Evolutionary conservation across 2,113 vertebrate genomes (phyloP), one percentile per base, ranked within the genome.

Genomic region (Pitta sordida): DNA sequence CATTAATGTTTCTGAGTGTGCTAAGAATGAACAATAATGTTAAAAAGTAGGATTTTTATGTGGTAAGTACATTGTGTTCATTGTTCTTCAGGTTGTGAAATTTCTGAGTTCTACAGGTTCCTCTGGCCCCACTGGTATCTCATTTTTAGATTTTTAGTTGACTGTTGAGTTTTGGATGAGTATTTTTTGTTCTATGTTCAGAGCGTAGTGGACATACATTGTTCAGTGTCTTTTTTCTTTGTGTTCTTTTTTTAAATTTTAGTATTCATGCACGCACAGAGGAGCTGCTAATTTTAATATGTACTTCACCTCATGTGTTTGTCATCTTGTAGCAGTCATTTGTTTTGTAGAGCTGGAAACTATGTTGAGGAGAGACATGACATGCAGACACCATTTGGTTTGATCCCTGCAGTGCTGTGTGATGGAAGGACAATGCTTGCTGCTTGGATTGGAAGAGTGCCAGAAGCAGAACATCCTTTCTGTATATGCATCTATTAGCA

Each of bases 161-260:
- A 7, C 37, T 51, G 13, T 23, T 70, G 24, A 17, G 6, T 52
- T 83, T 60, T 29, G 22, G 2, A 8, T 67, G 15, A 56, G 6
- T 39, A 34, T 36, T 76, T 92, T 79, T 86, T 7, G 26, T 20
- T 77, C 11, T 56, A 2, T 10, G 1, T 55, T 63, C 71, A 84
- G 23, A 44, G 13, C 3, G 4, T 13, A 24, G 7, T 22, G 10
- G 13, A 29, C 9, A 22, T 1, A 0, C 44, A 59, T 67, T 27
- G 12, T 67, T 55, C 34, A 11, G 10, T 24, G 7, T 16, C 5
- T 44, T 32, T 7, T 56, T 58, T 51, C 19, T 44, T n/a, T n/a
- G n/a, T n/a, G n/a, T n/a, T n/a, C 24, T 22, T 46, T n/a, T 60
- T 18, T 51, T 58, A 9, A 11, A 15, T 29, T 29, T 5, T 76